Evolutionary conservation across 2,888 invertebrate genomes (phyloP).

Genomic region (Limenitis camilla): DNA sequence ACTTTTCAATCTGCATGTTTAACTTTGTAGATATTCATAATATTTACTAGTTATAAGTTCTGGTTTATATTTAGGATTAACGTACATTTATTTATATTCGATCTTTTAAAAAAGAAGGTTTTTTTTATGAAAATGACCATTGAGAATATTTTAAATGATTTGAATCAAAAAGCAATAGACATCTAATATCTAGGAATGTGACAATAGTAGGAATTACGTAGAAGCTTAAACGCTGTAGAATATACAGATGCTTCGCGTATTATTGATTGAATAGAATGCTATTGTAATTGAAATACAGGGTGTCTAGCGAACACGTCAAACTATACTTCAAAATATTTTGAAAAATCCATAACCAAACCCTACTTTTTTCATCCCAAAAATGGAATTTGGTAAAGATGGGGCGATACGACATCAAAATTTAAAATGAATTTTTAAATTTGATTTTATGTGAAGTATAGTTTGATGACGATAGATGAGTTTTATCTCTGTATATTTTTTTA

Average conservation of each 20-base stretch:
- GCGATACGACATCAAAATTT: too few species aligned
- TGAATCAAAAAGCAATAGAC: constrained; percentile 17
- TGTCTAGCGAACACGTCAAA: constrained; percentile 48
- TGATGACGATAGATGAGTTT: constrained; percentile 29
- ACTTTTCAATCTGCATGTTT: constrained; percentile 15
- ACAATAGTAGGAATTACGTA: constrained; percentile 70
- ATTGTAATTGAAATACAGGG: constrained; percentile 55
- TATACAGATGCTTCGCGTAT: constrained; percentile 59
- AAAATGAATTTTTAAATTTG: not conserved
- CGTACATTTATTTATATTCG: too few species aligned
- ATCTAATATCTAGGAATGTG: constrained; percentile 57
- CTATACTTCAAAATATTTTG: constrained; percentile 37
- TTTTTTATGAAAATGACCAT: not conserved
- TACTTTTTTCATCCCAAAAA: not conserved
- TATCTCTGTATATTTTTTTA: constrained; percentile 33
- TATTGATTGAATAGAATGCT: constrained; percentile 35
- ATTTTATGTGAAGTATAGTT: constrained; percentile 27
- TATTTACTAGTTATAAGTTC: constrained; percentile 14
- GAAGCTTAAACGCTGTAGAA: constrained; percentile 60
- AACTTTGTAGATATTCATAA: constrained; percentile 16
- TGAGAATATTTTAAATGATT: not conserved
- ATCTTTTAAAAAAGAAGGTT: not conserved
- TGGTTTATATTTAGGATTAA: constrained; percentile 9
- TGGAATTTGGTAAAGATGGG: too few species aligned
- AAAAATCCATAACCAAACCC: not conserved